phyloP scores from a whole-genome alignment of 2,797 vertebrate genomes.

The Geotrypetes seraphini region DNA sequence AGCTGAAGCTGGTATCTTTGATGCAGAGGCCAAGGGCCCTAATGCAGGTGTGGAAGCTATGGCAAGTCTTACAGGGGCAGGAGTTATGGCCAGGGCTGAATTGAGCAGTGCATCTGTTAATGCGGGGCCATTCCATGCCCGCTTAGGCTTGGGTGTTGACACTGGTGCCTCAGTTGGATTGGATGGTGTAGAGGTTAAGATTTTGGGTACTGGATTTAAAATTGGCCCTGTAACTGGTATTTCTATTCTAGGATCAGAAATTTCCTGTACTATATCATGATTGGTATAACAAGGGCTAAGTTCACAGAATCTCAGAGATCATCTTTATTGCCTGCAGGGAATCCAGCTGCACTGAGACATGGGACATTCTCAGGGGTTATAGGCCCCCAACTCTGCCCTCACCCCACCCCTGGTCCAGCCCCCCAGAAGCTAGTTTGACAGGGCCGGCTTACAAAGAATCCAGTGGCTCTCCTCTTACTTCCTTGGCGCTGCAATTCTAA shows the following conservation, averaged over 20 bases:
- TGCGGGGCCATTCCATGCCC: neutral
- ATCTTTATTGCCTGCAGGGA: too few species aligned
- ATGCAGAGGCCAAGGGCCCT: constrained; percentile 4
- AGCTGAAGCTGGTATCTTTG: neutral
- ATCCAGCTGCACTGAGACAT: too few species aligned
- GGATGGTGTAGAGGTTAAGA: neutral
- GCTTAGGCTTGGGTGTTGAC: neutral
- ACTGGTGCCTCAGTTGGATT: neutral
- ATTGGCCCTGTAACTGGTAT: accelerated
- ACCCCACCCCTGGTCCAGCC: too few species aligned
- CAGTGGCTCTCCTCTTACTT: too few species aligned
- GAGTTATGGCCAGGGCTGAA: constrained; percentile 5
- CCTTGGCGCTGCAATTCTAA: too few species aligned
- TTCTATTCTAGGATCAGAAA: neutral
- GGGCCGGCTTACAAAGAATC: too few species aligned
- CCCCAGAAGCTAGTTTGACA: too few species aligned
- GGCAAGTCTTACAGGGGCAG: accelerated
- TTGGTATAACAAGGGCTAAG: too few species aligned
- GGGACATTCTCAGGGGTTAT: too few species aligned
- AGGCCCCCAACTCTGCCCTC: too few species aligned
- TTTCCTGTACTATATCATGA: too few species aligned
- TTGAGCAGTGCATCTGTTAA: neutral
- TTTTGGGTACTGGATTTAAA: constrained; percentile 4
- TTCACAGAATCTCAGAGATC: too few species aligned
- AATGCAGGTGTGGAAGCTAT: neutral